A percentile compares a stretch with the other conserved stretches of the same genome.
Evolutionary conservation across 2,797 vertebrate genomes (phyloP).

Genomic region (Sebastes diaconus): DNA sequence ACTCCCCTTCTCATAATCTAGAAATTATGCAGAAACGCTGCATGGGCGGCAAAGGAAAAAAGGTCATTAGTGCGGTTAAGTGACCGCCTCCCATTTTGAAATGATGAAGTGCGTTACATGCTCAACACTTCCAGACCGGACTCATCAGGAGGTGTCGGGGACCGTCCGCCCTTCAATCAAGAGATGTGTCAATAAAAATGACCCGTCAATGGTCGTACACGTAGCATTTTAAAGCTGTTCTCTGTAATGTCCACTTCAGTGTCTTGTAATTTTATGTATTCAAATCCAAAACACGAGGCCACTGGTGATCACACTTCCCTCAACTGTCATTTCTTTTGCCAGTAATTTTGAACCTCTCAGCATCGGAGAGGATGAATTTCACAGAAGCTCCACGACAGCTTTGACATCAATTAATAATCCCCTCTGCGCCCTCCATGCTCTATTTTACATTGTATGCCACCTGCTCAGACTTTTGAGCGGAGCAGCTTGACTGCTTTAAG

Average conservation of each 20-base stretch:
- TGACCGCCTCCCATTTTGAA: not conserved
- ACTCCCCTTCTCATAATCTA: constrained; percentile 10
- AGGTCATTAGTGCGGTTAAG: not conserved
- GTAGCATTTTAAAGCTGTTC: not conserved
- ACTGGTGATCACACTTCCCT: not conserved
- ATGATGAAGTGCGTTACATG: not conserved
- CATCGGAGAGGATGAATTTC: not conserved
- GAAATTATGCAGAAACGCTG: constrained; percentile 22
- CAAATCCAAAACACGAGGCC: not conserved
- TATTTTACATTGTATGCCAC: not conserved
- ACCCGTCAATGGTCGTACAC: not conserved
- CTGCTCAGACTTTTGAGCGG: not conserved
- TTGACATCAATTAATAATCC: not conserved
- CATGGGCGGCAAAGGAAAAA: constrained; percentile 6
- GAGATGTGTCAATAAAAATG: not conserved
- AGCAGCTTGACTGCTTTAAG: not conserved
- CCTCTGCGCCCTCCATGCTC: not conserved
- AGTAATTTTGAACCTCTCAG: not conserved
- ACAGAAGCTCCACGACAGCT: not conserved
- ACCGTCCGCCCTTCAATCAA: not conserved
- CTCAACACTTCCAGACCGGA: not conserved
- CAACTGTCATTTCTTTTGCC: not conserved
- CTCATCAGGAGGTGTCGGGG: not conserved
- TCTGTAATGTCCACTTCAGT: not conserved
- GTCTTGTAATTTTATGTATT: not conserved